phyloP scores from a whole-genome alignment of 2,888 invertebrate genomes.

The Acronicta psi region DNA sequence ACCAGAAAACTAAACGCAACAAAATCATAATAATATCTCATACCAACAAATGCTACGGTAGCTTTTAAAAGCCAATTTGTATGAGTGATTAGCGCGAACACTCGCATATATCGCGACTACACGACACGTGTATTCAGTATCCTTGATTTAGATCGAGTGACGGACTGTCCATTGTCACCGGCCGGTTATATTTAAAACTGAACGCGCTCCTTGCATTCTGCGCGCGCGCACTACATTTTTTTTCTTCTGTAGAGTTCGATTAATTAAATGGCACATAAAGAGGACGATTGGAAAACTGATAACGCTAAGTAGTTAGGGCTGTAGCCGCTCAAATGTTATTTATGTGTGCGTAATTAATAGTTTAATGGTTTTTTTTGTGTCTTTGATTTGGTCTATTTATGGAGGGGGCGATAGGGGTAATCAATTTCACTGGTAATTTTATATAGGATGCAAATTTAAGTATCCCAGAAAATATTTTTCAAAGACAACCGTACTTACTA shows the following conservation, averaged over 20 bases:
- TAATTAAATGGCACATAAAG: conserved; percentile 78
- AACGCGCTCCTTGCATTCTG: conserved; percentile 73
- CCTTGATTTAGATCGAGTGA: conserved; percentile 77
- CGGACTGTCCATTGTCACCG: conserved; percentile 82
- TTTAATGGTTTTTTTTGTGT: conserved; percentile 8
- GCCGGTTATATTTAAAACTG: conserved; percentile 79
- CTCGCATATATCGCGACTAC: conserved; percentile 29
- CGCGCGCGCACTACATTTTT: conserved; percentile 63
- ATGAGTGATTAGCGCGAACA: conserved; percentile 44
- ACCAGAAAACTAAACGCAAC: not conserved
- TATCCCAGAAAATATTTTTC: no score
- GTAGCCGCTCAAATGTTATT: conserved; percentile 53
- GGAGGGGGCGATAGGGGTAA: not conserved
- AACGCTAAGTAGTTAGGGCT: conserved; percentile 64
- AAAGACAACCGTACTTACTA: no score
- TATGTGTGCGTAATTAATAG: conserved; percentile 50
- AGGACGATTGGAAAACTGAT: conserved; percentile 69
- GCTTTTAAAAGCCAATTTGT: conserved; percentile 43
- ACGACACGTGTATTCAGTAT: conserved; percentile 61
- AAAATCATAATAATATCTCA: conserved; percentile 9
- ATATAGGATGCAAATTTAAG: not conserved
- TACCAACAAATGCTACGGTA: conserved; percentile 16
- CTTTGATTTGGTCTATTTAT: conserved; percentile 23
- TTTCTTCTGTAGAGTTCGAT: conserved; percentile 64
- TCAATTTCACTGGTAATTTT: not conserved